These are phyloP conservation scores for Saturnia japonica DNA, from an alignment of 2,888 invertebrate species.

Conservation along the genomic window DNA sequence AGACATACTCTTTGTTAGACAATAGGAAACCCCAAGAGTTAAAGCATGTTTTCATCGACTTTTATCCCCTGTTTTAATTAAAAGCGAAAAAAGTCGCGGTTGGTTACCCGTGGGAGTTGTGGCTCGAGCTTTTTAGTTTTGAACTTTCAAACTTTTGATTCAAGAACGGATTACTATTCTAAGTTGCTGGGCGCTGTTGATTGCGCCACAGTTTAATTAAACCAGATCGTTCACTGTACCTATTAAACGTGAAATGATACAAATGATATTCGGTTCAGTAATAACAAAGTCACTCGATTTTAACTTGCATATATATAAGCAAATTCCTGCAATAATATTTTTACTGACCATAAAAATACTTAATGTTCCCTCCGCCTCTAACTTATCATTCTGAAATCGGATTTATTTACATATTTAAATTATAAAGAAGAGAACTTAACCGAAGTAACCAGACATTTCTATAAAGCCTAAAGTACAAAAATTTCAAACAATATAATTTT, in stretches of 20 bases:
- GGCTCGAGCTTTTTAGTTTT: background rate
- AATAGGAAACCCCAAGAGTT: background rate
- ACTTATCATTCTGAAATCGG: too few species aligned
- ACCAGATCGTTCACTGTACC: background rate
- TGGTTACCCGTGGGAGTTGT: background rate
- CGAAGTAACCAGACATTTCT: too few species aligned
- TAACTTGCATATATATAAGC: too few species aligned
- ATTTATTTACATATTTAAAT: too few species aligned
- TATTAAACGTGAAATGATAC: background rate
- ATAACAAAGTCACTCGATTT: too few species aligned
- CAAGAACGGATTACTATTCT: conserved; percentile 6
- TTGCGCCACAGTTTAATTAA: background rate
- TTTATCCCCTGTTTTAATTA: background rate
- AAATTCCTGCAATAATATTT: too few species aligned
- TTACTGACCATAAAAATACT: too few species aligned
- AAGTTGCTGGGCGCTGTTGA: background rate
- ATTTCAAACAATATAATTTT: too few species aligned
- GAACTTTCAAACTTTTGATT: background rate
- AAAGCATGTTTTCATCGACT: background rate
- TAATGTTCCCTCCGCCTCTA: too few species aligned
- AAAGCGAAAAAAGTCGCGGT: background rate
- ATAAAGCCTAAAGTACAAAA: too few species aligned
- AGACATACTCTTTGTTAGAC: background rate
- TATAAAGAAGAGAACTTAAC: too few species aligned
- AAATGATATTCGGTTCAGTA: too few species aligned